Conservation (phyloP, 2,888 invertebrate genomes). For the Nomada lathburiana region DNA sequence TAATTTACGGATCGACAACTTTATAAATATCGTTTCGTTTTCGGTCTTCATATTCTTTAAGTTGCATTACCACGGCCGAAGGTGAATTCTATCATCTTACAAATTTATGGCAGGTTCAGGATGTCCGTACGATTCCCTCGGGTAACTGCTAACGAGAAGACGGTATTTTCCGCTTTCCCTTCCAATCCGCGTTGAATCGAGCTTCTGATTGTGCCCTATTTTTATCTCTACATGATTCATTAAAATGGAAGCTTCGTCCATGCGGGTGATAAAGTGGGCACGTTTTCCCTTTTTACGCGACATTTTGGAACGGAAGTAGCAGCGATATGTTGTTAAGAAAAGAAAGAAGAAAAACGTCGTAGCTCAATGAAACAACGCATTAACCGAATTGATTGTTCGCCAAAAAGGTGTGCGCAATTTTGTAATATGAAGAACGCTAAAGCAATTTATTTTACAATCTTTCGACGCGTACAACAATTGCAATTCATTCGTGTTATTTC, state of each 20-base stretch:
- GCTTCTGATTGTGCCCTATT: slow-evolving; percentile 31
- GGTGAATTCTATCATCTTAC: slow-evolving; percentile 17
- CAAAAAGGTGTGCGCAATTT: too few species aligned
- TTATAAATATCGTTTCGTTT: slow-evolving; percentile 6
- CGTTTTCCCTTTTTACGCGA: background rate
- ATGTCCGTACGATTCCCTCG: background rate
- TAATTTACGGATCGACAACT: background rate
- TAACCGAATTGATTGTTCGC: too few species aligned
- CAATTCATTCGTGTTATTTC: background rate
- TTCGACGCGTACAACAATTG: too few species aligned
- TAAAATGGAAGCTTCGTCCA: background rate
- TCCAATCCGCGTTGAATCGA: slow-evolving; percentile 35
- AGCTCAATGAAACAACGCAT: too few species aligned
- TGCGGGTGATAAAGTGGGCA: background rate
- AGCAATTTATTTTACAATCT: too few species aligned
- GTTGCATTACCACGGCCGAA: background rate
- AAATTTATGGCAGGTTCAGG: slow-evolving; percentile 30
- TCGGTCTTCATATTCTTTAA: background rate
- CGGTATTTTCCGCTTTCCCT: slow-evolving; percentile 17
- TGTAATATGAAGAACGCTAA: too few species aligned
- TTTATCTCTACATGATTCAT: background rate
- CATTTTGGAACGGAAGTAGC: background rate
- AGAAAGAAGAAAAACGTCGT: too few species aligned
- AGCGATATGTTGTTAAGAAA: too few species aligned
- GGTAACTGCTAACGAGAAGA: slow-evolving; percentile 24